Conservation (phyloP, 53 echinoderm and acorn worm genomes). For the Holothuria scabra region DNA sequence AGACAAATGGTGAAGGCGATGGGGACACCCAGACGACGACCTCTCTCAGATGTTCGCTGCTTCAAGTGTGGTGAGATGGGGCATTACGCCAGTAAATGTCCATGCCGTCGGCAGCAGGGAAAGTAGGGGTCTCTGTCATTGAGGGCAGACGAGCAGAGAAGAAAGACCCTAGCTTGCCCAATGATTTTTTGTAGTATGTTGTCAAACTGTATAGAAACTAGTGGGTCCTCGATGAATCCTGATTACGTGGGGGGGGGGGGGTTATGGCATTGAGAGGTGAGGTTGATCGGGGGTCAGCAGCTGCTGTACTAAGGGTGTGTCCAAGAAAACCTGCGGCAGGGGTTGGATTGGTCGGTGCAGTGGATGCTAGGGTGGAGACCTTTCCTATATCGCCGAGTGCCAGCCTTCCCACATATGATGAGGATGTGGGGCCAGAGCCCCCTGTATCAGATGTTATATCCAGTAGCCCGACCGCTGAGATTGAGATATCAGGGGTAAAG, state of each 20-base stretch:
- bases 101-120: background rate
- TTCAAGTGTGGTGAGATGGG: no score
- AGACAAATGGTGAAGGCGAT: no score
- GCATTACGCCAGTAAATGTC: no score
- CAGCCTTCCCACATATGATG: slow-evolving; percentile 2
- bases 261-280: background rate
- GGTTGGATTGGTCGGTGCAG: background rate
- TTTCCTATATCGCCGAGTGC: background rate
- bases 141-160: slow-evolving; percentile 1
- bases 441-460: background rate
- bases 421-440: background rate
- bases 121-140: background rate
- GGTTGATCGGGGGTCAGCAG: background rate
- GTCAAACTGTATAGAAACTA: no score
- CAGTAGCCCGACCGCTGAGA: slow-evolving; percentile 12
- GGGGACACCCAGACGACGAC: no score
- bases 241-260: background rate
- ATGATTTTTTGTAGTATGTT: no score
- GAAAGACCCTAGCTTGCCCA: no score
- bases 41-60: no score
- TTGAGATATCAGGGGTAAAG: slow-evolving; percentile 3
- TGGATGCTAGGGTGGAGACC: background rate
- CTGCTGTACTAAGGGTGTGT: background rate
- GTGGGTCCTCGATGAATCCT: no score
- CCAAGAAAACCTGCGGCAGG: background rate